Conservation (phyloP, 2,888 invertebrate species). For the Tanypteryx hageni region DNA sequence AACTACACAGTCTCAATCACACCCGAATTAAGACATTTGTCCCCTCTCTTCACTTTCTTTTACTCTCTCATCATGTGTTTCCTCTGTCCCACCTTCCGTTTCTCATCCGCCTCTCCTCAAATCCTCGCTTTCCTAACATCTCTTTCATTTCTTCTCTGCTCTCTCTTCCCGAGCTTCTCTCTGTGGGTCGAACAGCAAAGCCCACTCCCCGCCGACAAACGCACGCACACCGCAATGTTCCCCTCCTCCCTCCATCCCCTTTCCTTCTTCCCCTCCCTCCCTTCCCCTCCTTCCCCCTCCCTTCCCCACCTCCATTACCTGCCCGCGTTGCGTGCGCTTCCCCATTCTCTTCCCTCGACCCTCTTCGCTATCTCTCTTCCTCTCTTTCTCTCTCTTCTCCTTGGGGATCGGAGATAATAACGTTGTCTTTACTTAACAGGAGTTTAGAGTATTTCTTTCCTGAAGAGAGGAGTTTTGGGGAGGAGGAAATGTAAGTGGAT, state of each 20-base stretch:
- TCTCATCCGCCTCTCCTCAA: too few species aligned
- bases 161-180: background rate
- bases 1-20: too few species aligned
- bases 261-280: background rate
- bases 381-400: background rate
- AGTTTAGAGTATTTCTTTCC: conserved; percentile 45
- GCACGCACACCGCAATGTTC: background rate
- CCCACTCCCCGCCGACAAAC: background rate
- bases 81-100: too few species aligned
- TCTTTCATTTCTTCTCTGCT: too few species aligned
- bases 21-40: too few species aligned
- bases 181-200: background rate
- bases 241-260: background rate
- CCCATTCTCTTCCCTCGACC: background rate
- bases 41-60: too few species aligned
- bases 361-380: background rate
- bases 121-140: too few species aligned
- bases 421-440: conserved; percentile 54
- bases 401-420: conserved; percentile 36
- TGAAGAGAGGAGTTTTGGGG: background rate
- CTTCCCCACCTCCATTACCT: background rate
- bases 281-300: background rate
- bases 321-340: background rate
- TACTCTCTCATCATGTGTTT: too few species aligned
- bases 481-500: background rate